These are phyloP conservation scores for Nyctibius grandis DNA, from an alignment of 2,797 vertebrate species.

Conservation along the genomic window DNA sequence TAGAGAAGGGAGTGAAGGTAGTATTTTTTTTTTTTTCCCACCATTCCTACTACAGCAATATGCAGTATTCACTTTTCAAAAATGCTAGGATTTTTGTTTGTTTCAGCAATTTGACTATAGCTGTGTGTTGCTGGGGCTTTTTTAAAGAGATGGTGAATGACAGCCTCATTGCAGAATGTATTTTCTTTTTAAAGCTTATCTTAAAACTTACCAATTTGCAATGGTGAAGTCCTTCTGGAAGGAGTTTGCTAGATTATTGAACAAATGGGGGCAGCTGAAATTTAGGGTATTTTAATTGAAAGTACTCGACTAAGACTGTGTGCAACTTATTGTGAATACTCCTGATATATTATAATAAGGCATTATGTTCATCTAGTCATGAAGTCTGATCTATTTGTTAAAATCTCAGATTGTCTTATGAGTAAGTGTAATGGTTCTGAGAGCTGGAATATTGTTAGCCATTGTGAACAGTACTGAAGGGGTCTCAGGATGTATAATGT, in stretches of 20 bases:
- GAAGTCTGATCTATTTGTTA: constrained; percentile 63
- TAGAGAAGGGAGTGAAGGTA: not conserved
- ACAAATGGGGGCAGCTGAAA: constrained; percentile 48
- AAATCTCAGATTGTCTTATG: constrained; percentile 54
- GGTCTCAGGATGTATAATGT: constrained; percentile 4
- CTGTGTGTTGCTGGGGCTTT: not conserved
- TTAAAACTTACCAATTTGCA: not conserved
- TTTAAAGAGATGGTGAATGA: not conserved
- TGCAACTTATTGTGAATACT: not conserved
- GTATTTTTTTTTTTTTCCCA: not conserved
- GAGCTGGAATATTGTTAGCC: constrained; percentile 51
- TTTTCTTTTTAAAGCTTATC: not conserved
- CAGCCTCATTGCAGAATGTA: not conserved
- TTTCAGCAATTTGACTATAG: not conserved
- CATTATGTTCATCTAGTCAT: constrained; percentile 23
- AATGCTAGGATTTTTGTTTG: not conserved
- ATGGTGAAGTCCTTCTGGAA: constrained; percentile 52
- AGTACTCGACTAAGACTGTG: not conserved
- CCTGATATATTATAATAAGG: not conserved
- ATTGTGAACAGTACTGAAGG: not conserved
- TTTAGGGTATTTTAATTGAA: constrained; percentile 28
- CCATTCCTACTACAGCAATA: not conserved
- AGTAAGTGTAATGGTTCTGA: constrained; percentile 58
- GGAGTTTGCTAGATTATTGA: constrained; percentile 42
- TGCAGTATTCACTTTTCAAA: not conserved